phyloP scores from a whole-genome alignment of 2,888 invertebrate genomes.

The Volucella inanis region DNA sequence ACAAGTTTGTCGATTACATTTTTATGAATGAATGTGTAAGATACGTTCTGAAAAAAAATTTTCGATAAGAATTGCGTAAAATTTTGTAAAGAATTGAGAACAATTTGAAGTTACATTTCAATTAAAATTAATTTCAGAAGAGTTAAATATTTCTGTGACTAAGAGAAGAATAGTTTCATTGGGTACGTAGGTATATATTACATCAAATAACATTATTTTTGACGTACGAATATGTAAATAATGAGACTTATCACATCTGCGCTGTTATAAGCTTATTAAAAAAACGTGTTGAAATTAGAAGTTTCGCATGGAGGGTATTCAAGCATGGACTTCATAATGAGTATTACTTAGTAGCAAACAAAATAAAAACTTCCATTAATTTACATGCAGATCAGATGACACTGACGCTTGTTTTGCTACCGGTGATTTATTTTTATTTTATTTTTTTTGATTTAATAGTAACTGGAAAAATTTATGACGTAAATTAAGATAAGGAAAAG shows the following conservation, averaged over 20 bases:
- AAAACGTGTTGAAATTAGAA: constrained; percentile 8
- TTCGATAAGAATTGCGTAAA: constrained; percentile 21
- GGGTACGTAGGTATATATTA: background rate
- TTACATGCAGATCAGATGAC: background rate
- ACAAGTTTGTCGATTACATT: constrained; percentile 13
- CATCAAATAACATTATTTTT: background rate
- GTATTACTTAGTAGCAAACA: background rate
- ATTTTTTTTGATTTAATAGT: constrained; percentile 9
- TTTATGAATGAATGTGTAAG: constrained; percentile 35
- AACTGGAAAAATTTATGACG: constrained; percentile 28
- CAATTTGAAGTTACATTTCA: background rate
- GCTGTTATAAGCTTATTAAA: background rate
- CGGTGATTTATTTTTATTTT: background rate
- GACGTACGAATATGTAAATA: background rate
- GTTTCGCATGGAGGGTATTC: constrained; percentile 1
- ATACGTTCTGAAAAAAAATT: background rate
- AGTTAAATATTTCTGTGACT: constrained; percentile 2
- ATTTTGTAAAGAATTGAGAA: background rate
- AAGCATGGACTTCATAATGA: background rate
- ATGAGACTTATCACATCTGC: background rate
- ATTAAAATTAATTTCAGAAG: constrained; percentile 29
- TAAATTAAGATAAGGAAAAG: constrained; percentile 9
- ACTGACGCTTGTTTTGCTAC: constrained; percentile 27
- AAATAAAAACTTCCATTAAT: constrained; percentile 10
- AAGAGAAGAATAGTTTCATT: background rate